Conservation (phyloP, 2,797 vertebrate species). For the Sparus aurata region DNA sequence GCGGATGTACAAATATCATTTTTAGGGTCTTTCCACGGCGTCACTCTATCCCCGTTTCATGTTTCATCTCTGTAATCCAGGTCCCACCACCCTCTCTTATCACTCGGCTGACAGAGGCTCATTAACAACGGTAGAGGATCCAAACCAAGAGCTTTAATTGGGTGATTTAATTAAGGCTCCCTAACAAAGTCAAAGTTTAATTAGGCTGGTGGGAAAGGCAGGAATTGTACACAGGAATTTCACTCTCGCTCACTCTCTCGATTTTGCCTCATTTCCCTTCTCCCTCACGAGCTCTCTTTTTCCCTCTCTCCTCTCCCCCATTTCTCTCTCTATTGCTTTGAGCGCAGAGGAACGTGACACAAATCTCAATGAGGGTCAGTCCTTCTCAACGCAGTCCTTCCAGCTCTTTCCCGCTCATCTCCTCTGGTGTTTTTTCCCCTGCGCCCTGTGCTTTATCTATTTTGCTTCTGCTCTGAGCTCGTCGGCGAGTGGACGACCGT, state of each 20-base stretch:
- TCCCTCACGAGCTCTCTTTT: constrained; percentile 9
- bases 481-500: constrained; percentile 6
- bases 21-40: neutral
- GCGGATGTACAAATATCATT: neutral
- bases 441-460: neutral
- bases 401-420: constrained; percentile 36
- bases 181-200: constrained; percentile 83
- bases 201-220: constrained; percentile 76
- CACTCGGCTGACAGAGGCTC: constrained; percentile 58
- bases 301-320: neutral
- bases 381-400: constrained; percentile 27
- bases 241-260: constrained; percentile 20
- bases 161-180: constrained; percentile 82
- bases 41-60: constrained; percentile 6
- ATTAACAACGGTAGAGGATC: constrained; percentile 71
- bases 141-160: constrained; percentile 72
- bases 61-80: constrained; percentile 40
- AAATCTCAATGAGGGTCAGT: constrained; percentile 65
- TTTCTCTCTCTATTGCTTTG: constrained; percentile 46
- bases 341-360: constrained; percentile 74
- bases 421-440: constrained; percentile 7
- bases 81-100: constrained; percentile 33
- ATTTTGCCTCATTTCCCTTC: constrained; percentile 37
- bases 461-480: constrained; percentile 10
- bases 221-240: constrained; percentile 56